phyloP scores from a whole-genome alignment of 2,888 invertebrate species.

The Syrista parreyssii region DNA sequence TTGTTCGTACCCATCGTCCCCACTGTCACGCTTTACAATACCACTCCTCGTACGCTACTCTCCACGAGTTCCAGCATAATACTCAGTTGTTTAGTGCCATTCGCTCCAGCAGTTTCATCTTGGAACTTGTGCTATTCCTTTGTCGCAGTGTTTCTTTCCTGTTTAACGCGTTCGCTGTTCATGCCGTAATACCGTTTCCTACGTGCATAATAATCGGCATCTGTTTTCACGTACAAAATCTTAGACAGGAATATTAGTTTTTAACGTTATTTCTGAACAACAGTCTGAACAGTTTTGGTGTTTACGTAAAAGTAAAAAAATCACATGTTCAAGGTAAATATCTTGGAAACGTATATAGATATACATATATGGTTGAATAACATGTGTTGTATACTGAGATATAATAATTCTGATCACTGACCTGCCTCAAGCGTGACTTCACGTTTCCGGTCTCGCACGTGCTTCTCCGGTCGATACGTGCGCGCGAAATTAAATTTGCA shows the following conservation, averaged over 20 bases:
- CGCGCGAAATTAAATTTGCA: neutral
- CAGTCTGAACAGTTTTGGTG: neutral
- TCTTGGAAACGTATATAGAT: neutral
- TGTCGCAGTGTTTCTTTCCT: neutral
- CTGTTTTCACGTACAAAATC: neutral
- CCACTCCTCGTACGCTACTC: constrained; percentile 39
- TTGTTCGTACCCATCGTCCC: constrained; percentile 32
- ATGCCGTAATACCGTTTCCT: neutral
- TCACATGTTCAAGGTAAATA: neutral
- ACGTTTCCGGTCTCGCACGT: constrained; percentile 35
- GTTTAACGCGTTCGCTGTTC: neutral
- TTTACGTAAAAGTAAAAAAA: neutral
- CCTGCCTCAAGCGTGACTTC: constrained; percentile 36
- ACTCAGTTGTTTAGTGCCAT: constrained; percentile 56
- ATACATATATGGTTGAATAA: neutral
- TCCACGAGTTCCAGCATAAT: constrained; percentile 48
- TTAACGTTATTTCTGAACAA: neutral
- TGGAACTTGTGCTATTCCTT: constrained; percentile 16
- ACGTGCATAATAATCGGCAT: neutral
- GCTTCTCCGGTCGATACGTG: constrained; percentile 30
- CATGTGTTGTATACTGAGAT: neutral
- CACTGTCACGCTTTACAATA: constrained; percentile 31
- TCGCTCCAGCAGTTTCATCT: constrained; percentile 40
- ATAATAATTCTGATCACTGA: constrained; percentile 35
- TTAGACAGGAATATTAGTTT: neutral